Evolutionary conservation across 2,888 invertebrate species (phyloP).

Genomic region (Parnassius glacialis): DNA sequence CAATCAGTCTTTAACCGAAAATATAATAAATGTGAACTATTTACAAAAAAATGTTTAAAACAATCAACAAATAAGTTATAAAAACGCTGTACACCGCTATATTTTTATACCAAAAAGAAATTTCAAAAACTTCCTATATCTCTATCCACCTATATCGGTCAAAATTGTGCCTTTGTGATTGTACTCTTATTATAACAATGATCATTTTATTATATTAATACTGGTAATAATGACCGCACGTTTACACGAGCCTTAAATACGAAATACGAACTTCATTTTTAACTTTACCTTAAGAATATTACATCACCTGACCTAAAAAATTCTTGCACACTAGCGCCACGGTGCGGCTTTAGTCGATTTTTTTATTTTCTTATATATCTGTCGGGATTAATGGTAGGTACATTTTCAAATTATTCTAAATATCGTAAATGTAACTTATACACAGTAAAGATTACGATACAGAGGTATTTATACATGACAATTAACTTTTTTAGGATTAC

Average conservation of each 20-base stretch:
- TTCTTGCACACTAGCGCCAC: no score
- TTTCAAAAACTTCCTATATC: slow-evolving; percentile 31
- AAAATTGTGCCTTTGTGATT: slow-evolving; percentile 51
- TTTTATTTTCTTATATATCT: no score
- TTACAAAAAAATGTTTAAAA: slow-evolving; percentile 31
- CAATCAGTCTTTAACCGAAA: slow-evolving; percentile 78
- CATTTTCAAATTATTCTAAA: no score
- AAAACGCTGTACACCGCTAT: slow-evolving; percentile 38
- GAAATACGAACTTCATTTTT: not conserved
- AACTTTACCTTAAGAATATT: not conserved
- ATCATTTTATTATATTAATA: slow-evolving; percentile 21
- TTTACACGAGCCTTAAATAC: slow-evolving; percentile 9
- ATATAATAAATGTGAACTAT: slow-evolving; percentile 48
- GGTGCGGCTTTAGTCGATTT: no score
- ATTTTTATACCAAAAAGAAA: slow-evolving; percentile 33
- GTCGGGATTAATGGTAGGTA: no score
- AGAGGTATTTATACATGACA: no score
- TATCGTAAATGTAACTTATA: no score
- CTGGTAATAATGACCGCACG: slow-evolving; percentile 5
- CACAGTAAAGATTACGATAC: no score
- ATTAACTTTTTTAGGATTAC: no score
- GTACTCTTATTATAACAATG: slow-evolving; percentile 40
- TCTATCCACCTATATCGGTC: slow-evolving; percentile 16
- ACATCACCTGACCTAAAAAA: not conserved
- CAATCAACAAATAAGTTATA: slow-evolving; percentile 59